Conservation (phyloP, 2,113 vertebrate species). For the Sarotherodon lohbergeri region DNA sequence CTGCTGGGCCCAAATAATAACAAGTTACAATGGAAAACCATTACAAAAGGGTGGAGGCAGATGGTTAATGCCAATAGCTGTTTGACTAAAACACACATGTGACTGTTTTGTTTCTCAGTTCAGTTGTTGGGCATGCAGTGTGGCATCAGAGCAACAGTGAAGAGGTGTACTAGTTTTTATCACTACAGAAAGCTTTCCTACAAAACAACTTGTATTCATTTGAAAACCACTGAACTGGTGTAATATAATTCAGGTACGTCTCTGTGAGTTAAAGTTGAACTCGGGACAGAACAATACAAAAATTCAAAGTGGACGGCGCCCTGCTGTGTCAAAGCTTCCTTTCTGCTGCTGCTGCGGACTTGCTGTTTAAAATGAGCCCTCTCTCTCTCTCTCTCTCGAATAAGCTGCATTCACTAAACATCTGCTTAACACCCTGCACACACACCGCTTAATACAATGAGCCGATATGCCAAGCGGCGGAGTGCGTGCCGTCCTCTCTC, state of each 20-base stretch:
- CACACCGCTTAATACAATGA: constrained; percentile 50
- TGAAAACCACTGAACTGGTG: not conserved
- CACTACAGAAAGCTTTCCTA: not conserved
- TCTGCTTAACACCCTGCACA: constrained; percentile 57
- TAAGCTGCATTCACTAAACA: constrained; percentile 54
- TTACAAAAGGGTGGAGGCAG: not conserved
- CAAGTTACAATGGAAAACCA: not conserved
- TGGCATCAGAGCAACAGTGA: not conserved
- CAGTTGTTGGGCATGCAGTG: not conserved
- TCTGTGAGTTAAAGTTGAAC: not conserved
- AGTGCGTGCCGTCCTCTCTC: constrained; percentile 11
- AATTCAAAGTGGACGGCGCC: not conserved
- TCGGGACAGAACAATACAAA: not conserved
- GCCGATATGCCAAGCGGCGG: constrained; percentile 34
- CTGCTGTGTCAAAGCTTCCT: not conserved
- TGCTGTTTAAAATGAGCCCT: not conserved
- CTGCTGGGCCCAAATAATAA: not conserved
- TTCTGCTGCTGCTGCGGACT: not conserved
- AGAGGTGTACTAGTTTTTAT: not conserved
- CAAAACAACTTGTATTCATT: not conserved
- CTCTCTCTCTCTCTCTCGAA: not conserved
- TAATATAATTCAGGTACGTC: not conserved
- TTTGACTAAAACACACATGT: not conserved
- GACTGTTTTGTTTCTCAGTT: not conserved
- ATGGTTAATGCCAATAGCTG: not conserved